phyloP scores from a whole-genome alignment of 53 echinoderm and acorn worm species.

The Holothuria leucospilota region DNA sequence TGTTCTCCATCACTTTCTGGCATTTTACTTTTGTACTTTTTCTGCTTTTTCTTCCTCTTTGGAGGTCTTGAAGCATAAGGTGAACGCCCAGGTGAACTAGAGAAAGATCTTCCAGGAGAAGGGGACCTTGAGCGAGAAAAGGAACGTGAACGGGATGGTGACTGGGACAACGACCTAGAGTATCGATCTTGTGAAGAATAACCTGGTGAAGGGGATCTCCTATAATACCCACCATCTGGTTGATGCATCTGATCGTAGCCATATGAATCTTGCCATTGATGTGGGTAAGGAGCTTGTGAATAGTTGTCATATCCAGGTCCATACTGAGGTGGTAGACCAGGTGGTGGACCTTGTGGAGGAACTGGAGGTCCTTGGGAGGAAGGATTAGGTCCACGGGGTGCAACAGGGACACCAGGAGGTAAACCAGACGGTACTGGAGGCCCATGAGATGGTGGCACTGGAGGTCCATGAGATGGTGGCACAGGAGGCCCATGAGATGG shows the following conservation, averaged over 20 bases:
- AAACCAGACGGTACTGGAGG: conserved; percentile 20
- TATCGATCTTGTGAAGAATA: background rate
- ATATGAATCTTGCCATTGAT: conserved; percentile 13
- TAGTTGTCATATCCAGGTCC: conserved; percentile 3
- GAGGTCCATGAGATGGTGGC: conserved; percentile 32
- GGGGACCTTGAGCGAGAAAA: conserved; percentile 43
- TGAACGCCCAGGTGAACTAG: conserved; percentile 20
- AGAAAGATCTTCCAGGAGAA: conserved; percentile 8
- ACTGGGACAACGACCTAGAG: conserved; percentile 22
- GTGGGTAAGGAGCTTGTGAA: conserved; percentile 16
- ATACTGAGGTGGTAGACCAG: background rate
- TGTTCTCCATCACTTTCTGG: conserved; percentile 16
- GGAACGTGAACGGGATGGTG: conserved; percentile 52
- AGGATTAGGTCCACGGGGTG: conserved; percentile 27
- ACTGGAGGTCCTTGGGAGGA: background rate
- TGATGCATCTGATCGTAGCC: conserved; percentile 14
- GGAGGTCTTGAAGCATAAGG: background rate
- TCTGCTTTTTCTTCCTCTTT: conserved; percentile 32
- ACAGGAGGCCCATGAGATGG: conserved; percentile 26
- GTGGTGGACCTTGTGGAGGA: conserved; percentile 20
- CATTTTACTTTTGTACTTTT: background rate
- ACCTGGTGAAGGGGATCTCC: conserved; percentile 19
- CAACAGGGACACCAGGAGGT: background rate
- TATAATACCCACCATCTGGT: conserved; percentile 12
- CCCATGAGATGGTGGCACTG: conserved; percentile 5